Evolutionary conservation across 2,888 invertebrate genomes (phyloP).

Genomic region (Ashinkailepas kermadecensis): DNA sequence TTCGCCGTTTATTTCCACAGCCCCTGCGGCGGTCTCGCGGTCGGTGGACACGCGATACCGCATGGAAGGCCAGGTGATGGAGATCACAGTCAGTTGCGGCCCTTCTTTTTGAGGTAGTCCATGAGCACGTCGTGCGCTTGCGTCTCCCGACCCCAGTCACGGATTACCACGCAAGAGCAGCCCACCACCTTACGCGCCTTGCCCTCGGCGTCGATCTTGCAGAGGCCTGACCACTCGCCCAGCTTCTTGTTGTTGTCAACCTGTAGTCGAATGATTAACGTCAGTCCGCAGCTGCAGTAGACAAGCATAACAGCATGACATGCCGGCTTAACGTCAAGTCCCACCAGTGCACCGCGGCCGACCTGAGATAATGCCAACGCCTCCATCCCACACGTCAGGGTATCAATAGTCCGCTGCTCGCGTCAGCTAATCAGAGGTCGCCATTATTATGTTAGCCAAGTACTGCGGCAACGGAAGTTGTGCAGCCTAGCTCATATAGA

Average conservation of each 20-base stretch:
- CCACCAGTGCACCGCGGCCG: no score
- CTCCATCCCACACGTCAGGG: no score
- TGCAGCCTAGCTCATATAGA: no score
- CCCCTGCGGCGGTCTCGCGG: not conserved
- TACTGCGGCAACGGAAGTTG: no score
- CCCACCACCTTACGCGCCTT: slow-evolving; percentile 98
- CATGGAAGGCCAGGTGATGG: not conserved
- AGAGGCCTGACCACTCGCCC: slow-evolving; percentile 98
- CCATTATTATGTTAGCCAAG: no score
- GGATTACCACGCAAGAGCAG: slow-evolving; percentile 83
- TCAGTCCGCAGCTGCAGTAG: no score
- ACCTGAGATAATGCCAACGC: no score
- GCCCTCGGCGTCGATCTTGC: slow-evolving; percentile 98
- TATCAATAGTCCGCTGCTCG: no score
- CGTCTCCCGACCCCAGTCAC: slow-evolving; percentile 97
- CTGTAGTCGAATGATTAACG: not conserved
- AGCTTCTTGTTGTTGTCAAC: slow-evolving; percentile 97
- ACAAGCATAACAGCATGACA: no score
- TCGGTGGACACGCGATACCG: no score
- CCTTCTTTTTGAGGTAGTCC: slow-evolving; percentile 71
- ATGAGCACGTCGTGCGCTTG: slow-evolving; percentile 89
- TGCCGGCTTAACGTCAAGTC: no score
- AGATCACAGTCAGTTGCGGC: not conserved
- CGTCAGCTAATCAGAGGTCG: no score
- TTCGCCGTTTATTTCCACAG: not conserved